phyloP scores from a whole-genome alignment of 1,140 invertebrate genomes.

The Tetranychus urticae region DNA sequence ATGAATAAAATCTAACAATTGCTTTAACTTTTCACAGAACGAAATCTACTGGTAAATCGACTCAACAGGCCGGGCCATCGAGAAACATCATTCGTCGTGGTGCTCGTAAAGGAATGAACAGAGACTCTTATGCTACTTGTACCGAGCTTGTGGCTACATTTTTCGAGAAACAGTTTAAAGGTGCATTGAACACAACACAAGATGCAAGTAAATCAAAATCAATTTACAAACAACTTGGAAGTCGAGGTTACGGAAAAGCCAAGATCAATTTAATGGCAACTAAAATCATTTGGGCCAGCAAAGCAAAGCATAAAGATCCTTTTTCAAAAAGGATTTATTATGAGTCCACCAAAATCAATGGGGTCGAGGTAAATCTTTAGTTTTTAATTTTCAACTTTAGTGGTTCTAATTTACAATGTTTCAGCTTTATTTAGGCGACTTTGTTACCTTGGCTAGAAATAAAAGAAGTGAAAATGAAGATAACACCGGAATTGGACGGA shows the following conservation, averaged over 20 bases:
- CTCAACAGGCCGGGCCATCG: too few species aligned
- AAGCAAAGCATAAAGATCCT: neutral
- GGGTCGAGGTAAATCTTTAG: neutral
- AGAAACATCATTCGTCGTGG: neutral
- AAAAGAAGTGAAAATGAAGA: constrained; percentile 29
- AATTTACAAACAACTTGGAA: neutral
- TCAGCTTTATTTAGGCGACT: constrained; percentile 26
- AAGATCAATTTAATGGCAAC: neutral
- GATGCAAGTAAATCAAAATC: neutral
- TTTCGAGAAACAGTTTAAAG: constrained; percentile 54
- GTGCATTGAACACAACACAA: constrained; percentile 33
- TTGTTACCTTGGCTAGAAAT: constrained; percentile 24
- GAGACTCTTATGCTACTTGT: constrained; percentile 48
- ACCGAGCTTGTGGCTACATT: constrained; percentile 52
- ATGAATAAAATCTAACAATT: too few species aligned
- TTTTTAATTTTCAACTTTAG: neutral
- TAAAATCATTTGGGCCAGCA: neutral
- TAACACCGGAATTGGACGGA: constrained; percentile 35
- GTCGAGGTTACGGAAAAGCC: too few species aligned
- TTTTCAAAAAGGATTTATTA: constrained; percentile 5
- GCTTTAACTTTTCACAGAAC: too few species aligned
- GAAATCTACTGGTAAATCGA: too few species aligned
- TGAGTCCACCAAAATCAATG: neutral
- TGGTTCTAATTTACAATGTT: neutral
- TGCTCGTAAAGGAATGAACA: neutral